Evolutionary conservation across 2,797 vertebrate genomes (phyloP), one percentile per base, ranked within the genome.

Genomic region (Rhincodon typus): DNA sequence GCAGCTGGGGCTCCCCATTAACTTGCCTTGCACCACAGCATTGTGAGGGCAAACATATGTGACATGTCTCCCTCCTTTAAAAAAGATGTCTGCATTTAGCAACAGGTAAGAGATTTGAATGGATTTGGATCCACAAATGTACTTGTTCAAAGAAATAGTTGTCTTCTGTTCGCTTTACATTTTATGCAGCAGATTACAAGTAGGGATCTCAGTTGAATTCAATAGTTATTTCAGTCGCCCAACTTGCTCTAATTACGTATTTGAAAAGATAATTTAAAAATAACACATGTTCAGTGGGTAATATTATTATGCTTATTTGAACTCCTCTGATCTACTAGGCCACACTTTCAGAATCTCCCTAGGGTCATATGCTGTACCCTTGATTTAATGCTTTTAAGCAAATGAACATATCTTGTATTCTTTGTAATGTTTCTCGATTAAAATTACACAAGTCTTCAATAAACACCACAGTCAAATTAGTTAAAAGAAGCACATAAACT

Each of bases 41-140:
- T 97, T 97, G 97, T 97, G 97, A 97, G 97, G 97, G 98, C 98
- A 98, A 98, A 97, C 98, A 98, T 97, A 98, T 97, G 98, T 97
- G 97, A 98, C 97, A 97, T 97, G 97, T 97, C 97, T 97, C 97
- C 97, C 97, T 96, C 97, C 97, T 97, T 97, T 97, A 96, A 97
- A 97, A 97, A 97, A 97, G 88, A 91, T 46, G 97, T 96, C 97
- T 96, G 97, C 97, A 97, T 97, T 97, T 97, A 97, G 97, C 97
- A 97, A 98, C 98, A 97, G 97, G 97, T 95, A 94, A 95, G 70
- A 95, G 30, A 57, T 98, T 98, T 98, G 97, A 98, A 98, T 98
- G 97, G 98, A 98, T 98, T 98, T 98, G 97, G 97, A 98, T 98
- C 97, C 98, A 98, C 97, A 97, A 98, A 97, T 97, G 97, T 97